A percentile compares a stretch with the other conserved stretches of the same genome.
These are phyloP conservation scores for Heteromurus nitidus DNA, from an alignment of 2,888 invertebrate species.

Conservation along the genomic window DNA sequence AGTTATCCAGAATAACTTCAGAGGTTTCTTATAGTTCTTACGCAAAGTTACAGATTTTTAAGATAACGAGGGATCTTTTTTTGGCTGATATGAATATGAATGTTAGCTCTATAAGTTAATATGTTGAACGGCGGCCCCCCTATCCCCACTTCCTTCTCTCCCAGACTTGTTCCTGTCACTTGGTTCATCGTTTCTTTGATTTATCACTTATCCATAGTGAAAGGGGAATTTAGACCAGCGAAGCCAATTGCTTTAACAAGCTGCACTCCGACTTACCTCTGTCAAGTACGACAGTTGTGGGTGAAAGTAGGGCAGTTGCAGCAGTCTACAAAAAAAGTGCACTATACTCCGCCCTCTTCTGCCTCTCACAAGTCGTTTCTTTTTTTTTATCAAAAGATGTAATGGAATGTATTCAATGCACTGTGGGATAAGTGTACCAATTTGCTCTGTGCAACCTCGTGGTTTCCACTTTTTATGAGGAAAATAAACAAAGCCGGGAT, in stretches of 20 bases:
- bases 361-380: too few species aligned
- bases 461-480: too few species aligned
- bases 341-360: not conserved
- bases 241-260: conserved; percentile 33
- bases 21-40: not conserved
- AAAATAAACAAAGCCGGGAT: too few species aligned
- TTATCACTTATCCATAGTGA: not conserved
- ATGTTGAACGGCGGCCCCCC: too few species aligned
- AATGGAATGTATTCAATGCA: too few species aligned
- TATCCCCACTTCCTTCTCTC: not conserved
- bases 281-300: not conserved
- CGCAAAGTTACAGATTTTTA: too few species aligned
- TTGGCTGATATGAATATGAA: too few species aligned
- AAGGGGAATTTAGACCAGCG: conserved; percentile 1
- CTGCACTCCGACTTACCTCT: conserved; percentile 9
- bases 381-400: too few species aligned
- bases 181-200: conserved; percentile 1
- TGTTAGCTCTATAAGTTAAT: too few species aligned
- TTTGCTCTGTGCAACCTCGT: too few species aligned
- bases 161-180: not conserved
- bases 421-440: too few species aligned
- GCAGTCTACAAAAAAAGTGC: not conserved
- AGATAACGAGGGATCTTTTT: too few species aligned
- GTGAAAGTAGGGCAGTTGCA: not conserved
- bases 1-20: not conserved